These are phyloP conservation scores for Empis stercorea DNA, from an alignment of 2,888 invertebrate species.

Conservation along the genomic window DNA sequence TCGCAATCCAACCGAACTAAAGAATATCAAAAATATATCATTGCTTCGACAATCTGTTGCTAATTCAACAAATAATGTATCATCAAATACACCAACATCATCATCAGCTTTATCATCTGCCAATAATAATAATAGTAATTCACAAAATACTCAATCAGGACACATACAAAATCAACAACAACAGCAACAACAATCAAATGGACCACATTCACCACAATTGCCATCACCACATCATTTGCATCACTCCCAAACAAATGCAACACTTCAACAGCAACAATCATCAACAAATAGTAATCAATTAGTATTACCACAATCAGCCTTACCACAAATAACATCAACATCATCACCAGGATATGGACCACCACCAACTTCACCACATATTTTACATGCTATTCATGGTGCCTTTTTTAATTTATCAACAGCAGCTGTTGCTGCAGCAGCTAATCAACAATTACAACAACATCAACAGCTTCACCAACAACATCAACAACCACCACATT, in stretches of 20 bases:
- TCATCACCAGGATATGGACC: slow-evolving; percentile 29
- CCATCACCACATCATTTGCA: neutral
- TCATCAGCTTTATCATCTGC: slow-evolving; percentile 14
- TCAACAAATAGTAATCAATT: slow-evolving; percentile 20
- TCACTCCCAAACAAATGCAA: slow-evolving; percentile 8
- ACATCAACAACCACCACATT: slow-evolving; percentile 24
- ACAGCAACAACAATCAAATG: slow-evolving; percentile 14
- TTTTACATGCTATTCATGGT: slow-evolving; percentile 35
- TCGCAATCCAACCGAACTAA: slow-evolving; percentile 83
- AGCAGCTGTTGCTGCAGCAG: slow-evolving; percentile 15
- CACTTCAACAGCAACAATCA: slow-evolving; percentile 9
- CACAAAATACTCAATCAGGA: slow-evolving; percentile 15
- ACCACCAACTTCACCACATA: slow-evolving; percentile 33
- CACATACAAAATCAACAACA: slow-evolving; percentile 17
- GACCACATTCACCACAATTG: neutral
- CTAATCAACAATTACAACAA: neutral
- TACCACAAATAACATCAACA: slow-evolving; percentile 16
- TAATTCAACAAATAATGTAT: slow-evolving; percentile 40
- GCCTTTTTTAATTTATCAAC: slow-evolving; percentile 35
- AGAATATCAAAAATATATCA: slow-evolving; percentile 88
- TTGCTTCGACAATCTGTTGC: slow-evolving; percentile 58
- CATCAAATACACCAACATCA: slow-evolving; percentile 10
- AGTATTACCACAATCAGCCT: slow-evolving; percentile 21
- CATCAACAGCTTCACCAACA: slow-evolving; percentile 1
- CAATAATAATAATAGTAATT: slow-evolving; percentile 8